phyloP scores from a whole-genome alignment of 2,113 vertebrate species.

The Toxotes jaculatrix region DNA sequence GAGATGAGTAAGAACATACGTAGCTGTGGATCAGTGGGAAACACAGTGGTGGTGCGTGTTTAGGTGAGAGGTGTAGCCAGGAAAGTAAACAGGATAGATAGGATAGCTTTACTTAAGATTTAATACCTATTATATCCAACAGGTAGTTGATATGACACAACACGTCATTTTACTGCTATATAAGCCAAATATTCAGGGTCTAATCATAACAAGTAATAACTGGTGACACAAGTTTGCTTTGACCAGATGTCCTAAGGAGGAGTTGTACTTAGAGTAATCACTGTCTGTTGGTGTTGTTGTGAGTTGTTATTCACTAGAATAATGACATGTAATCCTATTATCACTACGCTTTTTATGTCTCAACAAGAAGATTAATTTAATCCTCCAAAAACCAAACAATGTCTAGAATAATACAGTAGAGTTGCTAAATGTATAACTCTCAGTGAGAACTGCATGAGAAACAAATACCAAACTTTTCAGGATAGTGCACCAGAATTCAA shows the following conservation, averaged over 20 bases:
- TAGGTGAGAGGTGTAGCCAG: constrained; percentile 45
- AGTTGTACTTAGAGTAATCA: constrained; percentile 10
- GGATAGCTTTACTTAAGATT: not conserved
- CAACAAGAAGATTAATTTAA: constrained; percentile 46
- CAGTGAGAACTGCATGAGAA: not conserved
- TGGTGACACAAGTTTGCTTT: not conserved
- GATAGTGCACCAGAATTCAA: not conserved
- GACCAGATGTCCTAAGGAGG: not conserved
- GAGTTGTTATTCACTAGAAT: constrained; percentile 13
- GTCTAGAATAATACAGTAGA: not conserved
- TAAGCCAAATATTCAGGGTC: not conserved
- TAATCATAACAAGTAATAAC: not conserved
- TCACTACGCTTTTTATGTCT: constrained; percentile 42
- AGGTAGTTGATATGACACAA: constrained; percentile 22
- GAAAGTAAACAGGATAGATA: constrained; percentile 42
- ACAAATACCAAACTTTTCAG: not conserved
- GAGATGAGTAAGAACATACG: constrained; percentile 49
- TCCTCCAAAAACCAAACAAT: constrained; percentile 4
- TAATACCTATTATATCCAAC: constrained; percentile 20
- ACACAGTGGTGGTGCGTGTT: constrained; percentile 32
- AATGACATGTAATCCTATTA: constrained; percentile 55
- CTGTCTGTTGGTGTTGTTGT: constrained; percentile 3
- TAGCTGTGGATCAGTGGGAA: constrained; percentile 12
- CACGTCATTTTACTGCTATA: constrained; percentile 22
- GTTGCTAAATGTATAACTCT: not conserved